phyloP scores from a whole-genome alignment of 2,113 vertebrate species.

The Psilopsiagon aymara region DNA sequence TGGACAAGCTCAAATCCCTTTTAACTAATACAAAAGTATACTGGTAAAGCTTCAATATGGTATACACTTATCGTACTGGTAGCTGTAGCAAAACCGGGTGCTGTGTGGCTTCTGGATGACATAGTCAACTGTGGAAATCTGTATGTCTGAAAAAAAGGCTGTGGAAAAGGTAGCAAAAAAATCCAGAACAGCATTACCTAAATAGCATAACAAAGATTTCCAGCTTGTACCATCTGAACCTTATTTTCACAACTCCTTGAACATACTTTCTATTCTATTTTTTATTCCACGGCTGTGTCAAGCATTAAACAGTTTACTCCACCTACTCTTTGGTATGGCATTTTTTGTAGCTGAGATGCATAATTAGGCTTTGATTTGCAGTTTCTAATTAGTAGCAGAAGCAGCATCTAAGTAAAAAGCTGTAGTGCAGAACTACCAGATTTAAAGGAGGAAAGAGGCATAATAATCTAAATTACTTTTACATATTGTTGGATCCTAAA shows the following conservation, averaged over 20 bases:
- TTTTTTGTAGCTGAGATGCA: neutral
- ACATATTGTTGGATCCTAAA: neutral
- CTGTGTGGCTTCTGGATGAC: neutral
- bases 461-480: constrained; percentile 13
- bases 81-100: neutral
- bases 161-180: neutral
- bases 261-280: constrained; percentile 4
- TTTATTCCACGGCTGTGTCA: neutral
- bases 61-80: neutral
- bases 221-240: neutral
- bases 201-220: neutral
- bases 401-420: constrained; percentile 14
- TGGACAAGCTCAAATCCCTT: neutral
- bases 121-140: neutral
- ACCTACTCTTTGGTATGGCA: constrained; percentile 17
- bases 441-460: neutral
- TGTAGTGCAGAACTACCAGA: constrained; percentile 31
- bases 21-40: neutral
- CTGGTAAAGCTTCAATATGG: neutral
- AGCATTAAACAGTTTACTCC: constrained; percentile 28
- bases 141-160: neutral
- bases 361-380: constrained; percentile 53
- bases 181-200: neutral
- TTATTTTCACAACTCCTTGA: constrained; percentile 10
- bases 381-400: constrained; percentile 59